Evolutionary conservation across 2,113 vertebrate genomes (phyloP), one percentile per base, ranked within the genome.

Genomic region (Cavia porcellus): DNA sequence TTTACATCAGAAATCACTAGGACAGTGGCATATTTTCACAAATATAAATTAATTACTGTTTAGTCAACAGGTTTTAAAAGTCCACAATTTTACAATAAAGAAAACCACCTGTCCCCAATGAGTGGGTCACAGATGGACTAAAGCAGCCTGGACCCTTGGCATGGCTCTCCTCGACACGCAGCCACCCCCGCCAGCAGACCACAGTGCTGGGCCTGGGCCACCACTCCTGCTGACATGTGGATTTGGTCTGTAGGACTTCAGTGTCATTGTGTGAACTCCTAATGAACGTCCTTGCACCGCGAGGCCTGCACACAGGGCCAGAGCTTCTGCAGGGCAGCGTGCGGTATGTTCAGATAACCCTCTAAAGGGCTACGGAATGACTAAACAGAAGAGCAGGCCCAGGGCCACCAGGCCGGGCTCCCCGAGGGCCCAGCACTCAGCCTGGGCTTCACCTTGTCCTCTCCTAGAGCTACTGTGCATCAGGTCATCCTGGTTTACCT

Each of bases 41-140:
- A 99, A 99, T 99, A 99, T 99, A 99, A 99, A 99, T 99, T 99
- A 99, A 99, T 99, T 99, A 99, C 99, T 99, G 98, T 96, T 98
- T 98, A 98, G 98, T 99, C 98, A 98, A 98, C 97, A 98, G 98
- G 97, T 98, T 98, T 98, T 98, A 98, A 98, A 98, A 98, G 98
- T 99, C 98, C 96, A 97, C 94, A 86, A 98, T 98, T 98, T 98
- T 98, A 98, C 98, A 98, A 97, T 97, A 98, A 98, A 98, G 92
- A 98, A 97, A 97, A 97, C 97, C 98, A 98, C 95, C 97, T 96
- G 96, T 93, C 95, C 98, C 98, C 86, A 0, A 52, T 19, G 55
- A 61, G 89, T 97, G 90, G 95, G 68, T 97, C 47, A 35, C 96
- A 97, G 97, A 98, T 52, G 92, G 97, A 96, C 57, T 72, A 97